Evolutionary conservation across 2,113 vertebrate species (phyloP).

Genomic region (Colistium nudipinnis): DNA sequence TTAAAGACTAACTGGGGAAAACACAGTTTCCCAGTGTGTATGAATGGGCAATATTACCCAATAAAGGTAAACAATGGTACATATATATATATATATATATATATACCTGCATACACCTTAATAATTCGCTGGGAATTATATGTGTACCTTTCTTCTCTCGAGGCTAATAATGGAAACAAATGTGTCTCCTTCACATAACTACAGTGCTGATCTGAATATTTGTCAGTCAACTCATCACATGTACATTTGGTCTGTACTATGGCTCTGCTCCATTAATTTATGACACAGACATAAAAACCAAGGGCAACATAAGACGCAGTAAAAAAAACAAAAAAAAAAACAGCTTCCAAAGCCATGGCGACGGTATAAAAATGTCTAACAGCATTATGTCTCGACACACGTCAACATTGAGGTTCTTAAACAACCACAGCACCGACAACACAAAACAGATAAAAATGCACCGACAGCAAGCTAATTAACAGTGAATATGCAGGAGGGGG

Average conservation of each 20-base stretch:
- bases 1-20: constrained; percentile 28
- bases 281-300: constrained; percentile 47
- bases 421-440: constrained; percentile 19
- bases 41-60: constrained; percentile 51
- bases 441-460: constrained; percentile 36
- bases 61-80: constrained; percentile 63
- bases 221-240: constrained; percentile 43
- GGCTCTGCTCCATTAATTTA: constrained; percentile 71
- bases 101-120: constrained; percentile 40
- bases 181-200: constrained; percentile 23
- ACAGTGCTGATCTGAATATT: constrained; percentile 48
- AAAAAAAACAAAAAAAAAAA: constrained; percentile 60
- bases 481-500: constrained; percentile 25
- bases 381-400: constrained; percentile 38
- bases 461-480: constrained; percentile 24
- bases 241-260: constrained; percentile 60
- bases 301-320: constrained; percentile 31
- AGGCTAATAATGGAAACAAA: constrained; percentile 19
- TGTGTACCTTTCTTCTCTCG: constrained; percentile 3
- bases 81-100: constrained; percentile 34
- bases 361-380: constrained; percentile 41
- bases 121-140: constrained; percentile 46
- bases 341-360: constrained; percentile 30
- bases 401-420: constrained; percentile 26
- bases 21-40: background rate